Evolutionary conservation across 2,113 vertebrate species (phyloP), one percentile per base, ranked within the genome.

Genomic region (Gymnarchus niloticus): DNA sequence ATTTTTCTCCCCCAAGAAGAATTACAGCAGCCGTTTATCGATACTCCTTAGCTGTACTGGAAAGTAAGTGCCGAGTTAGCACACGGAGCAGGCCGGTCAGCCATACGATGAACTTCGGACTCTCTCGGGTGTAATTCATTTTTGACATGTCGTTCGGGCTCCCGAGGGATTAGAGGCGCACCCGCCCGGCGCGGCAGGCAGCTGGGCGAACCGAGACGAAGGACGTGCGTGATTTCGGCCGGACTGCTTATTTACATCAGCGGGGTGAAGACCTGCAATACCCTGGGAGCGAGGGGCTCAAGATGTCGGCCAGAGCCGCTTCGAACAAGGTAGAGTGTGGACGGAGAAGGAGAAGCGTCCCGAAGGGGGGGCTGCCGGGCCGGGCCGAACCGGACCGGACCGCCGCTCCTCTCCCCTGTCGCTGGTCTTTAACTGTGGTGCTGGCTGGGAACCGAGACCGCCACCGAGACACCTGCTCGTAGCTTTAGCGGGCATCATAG

Each of bases 251-350:
- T 88, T 92, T 90, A 56, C 54, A 57, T 83, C 82, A 52, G 33
- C 54, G 54, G 12, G 51, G 84, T 80, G 83, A 87, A 87, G 89
- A 90, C 89, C 89, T 88, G 90, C 85, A 89, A 88, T 87, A 87
- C 89, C 87, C 25, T 28, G 89, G 85, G 89, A 88, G 90, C 86
- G 88, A 90, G 92, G 90, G 90, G 93, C 91, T 92, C 92, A 96
- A 97, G 93, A 98, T 98, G 97, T 98, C 97, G 93, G 96, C 96
- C 96, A 95, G 95, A 59, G 91, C 92, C 77, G 92, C 91, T 77
- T 83, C 92, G 61, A 88, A 84, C 46, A 95, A 95, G 94, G 94
- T 94, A 92, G 91, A 93, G 65, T 52, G 46, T 17, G 84, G 78
- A 76, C 56, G 54, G 57, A 48, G 28, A 65, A 28, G 2, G 28